Evolutionary conservation across 2,888 invertebrate genomes (phyloP), one percentile per base, ranked within the genome.

Genomic region (Parnassius mnemosyne): DNA sequence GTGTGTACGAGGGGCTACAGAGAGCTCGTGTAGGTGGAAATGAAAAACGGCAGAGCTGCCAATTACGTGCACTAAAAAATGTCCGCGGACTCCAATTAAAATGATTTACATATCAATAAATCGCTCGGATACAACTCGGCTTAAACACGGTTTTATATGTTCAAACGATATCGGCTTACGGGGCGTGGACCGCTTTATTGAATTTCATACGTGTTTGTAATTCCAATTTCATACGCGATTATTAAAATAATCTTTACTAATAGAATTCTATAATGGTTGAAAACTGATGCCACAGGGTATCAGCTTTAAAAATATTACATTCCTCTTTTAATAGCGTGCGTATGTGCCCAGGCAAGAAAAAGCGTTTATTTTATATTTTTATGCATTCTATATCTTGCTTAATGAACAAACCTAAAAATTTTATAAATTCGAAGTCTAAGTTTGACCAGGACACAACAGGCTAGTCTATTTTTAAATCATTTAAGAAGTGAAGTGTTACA

Each of bases 81-180:
- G 85, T 86, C 87, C 85, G 78, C 80, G 77, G 81, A 79, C 83
- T 70, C 88, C 90, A 88, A 90, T 90, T 90, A 89, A 90, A 89
- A 86, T 90, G 90, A 90, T 90, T 90, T 90, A 90, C 88, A 88
- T 85, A 81, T 85, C 89, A 81, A 90, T 90, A 90, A 89, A 90
- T 90, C 84, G 78, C 69, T 68, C 72, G 73, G 76, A 79, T 80
- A 80, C 76, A 77, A 78, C 72, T 69, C 69, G 73, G 74, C 61
- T 72, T 73, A 72, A 76, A 76, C 72, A 72, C 70, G 74, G 70
- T 71, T 76, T 75, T 77, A 68, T 69, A 64, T 69, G 65, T 66
- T 60, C 64, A 60, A 61, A 49, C 69, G 66, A 72, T 73, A 77
- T 78, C 75, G 66, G 70, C 72, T 79, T 75, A 73, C 75, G 65